Evolutionary conservation across 2,797 vertebrate species (phyloP).

Genomic region (Pseudochromis fuscus): DNA sequence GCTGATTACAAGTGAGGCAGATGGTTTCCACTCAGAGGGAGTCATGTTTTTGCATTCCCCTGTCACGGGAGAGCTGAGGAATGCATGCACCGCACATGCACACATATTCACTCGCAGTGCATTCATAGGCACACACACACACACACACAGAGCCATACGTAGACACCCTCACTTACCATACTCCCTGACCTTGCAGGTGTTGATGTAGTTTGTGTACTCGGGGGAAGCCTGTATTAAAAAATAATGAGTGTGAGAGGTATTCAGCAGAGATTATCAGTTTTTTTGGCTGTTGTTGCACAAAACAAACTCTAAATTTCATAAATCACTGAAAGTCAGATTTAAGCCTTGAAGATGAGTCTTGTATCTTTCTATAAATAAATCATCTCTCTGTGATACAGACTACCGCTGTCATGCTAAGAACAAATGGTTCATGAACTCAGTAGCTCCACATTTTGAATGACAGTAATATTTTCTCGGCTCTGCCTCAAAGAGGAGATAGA

Average conservation of each 20-base stretch:
- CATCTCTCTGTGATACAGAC: neutral
- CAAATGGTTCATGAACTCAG: slow-evolving; percentile 46
- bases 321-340: slow-evolving; percentile 24
- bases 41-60: slow-evolving; percentile 79
- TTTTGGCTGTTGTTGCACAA: neutral
- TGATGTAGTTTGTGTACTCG: slow-evolving; percentile 17
- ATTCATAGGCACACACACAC: slow-evolving; percentile 3
- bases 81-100: slow-evolving; percentile 40
- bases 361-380: slow-evolving; percentile 10
- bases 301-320: slow-evolving; percentile 15
- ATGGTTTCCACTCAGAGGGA: slow-evolving; percentile 75
- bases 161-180: neutral
- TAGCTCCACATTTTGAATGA: slow-evolving; percentile 39
- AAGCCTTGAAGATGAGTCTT: slow-evolving; percentile 4
- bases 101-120: neutral
- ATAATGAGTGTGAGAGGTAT: neutral
- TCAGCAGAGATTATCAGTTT: slow-evolving; percentile 19
- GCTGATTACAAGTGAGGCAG: slow-evolving; percentile 76
- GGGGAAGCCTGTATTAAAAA: slow-evolving; percentile 13
- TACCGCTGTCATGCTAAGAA: slow-evolving; percentile 3
- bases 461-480: slow-evolving; percentile 30
- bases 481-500: slow-evolving; percentile 37
- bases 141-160: neutral
- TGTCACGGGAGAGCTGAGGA: slow-evolving; percentile 68
- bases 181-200: slow-evolving; percentile 6